Evolutionary conservation across 2,797 vertebrate species (phyloP).

Genomic region (Onychomys leucogaster): DNA sequence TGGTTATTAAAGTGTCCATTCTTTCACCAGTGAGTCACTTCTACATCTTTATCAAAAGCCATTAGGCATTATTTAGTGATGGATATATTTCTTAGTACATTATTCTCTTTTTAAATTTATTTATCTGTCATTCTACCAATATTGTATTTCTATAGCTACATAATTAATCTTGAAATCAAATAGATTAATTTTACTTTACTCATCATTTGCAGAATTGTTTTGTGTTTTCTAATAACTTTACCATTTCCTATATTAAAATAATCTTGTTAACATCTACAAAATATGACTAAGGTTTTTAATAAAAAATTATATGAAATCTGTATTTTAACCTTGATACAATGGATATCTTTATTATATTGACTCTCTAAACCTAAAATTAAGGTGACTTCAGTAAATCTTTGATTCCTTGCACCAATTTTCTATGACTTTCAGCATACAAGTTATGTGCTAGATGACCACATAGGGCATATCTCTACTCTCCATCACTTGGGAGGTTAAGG

Average conservation of each 20-base stretch:
- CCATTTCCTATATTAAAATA: background rate
- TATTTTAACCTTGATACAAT: background rate
- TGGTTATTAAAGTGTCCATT: background rate
- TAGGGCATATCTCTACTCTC: background rate
- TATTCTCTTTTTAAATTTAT: background rate
- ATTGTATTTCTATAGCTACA: background rate
- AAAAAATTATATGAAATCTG: background rate
- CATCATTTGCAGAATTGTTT: conserved; percentile 23
- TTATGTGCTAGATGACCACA: background rate
- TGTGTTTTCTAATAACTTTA: background rate
- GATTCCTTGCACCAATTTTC: background rate
- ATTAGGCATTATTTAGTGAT: background rate
- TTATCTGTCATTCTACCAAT: background rate
- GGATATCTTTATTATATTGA: background rate
- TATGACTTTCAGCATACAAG: background rate
- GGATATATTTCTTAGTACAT: background rate
- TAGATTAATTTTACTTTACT: background rate
- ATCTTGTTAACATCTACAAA: background rate
- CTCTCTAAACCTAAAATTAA: background rate
- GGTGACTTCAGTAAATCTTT: background rate
- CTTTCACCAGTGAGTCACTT: background rate
- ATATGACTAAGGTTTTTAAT: background rate
- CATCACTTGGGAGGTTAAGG: background rate
- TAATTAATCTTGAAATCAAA: background rate
- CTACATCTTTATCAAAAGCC: background rate